Evolutionary conservation across 2,113 vertebrate genomes (phyloP), one percentile per base, ranked within the genome.

Genomic region (Dipodomys stephensi): DNA sequence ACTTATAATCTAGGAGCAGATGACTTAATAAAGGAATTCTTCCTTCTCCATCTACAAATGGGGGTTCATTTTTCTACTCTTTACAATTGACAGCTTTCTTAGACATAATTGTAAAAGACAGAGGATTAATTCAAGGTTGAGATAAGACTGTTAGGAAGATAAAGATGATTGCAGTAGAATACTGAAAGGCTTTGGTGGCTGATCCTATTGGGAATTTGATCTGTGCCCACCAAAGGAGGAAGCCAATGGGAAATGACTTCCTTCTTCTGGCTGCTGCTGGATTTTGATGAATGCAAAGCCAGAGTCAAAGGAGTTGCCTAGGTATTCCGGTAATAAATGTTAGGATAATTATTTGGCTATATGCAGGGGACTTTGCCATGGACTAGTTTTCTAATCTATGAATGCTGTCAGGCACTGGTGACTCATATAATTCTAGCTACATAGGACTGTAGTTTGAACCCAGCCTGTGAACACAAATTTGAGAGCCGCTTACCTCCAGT

Each of bases 151-250:
- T 88, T 76, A 79, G 11, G 44, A 78, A 60, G 32, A 80, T 27
- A 69, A 32, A 27, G 35, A 12, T 49, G n/a, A 20, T 81, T 49
- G 74, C 20, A 5, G 9, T 0, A 28, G 77, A 44, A 87, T 90
- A 0, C 15, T 15, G 0, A 96, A 87, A 60, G 0, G 0, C 13
- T 64, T 78, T 49, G 19, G 32, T 60, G 4, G 27, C 27, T 2
- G 6, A 65, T 30, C 71, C 62, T 44, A 0, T 64, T 28, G 13
- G 46, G n/a, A 79, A 81, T 28, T 53, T 39, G 7, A 6, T 53
- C 23, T n/a, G 35, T 35, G 8, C 65, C 22, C 27, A 3, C 16
- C 84, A 16, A 25, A 62, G 23, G 6, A 13, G 3, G 30, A 23
- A 32, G 39, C 53, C 46, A 32, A 18, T 25, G 57, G 27, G 11